Percentiles rank a stretch among this genome's conserved stretches.
Evolutionary conservation across 2,797 vertebrate genomes (phyloP).

Genomic region (Alosa sapidissima): DNA sequence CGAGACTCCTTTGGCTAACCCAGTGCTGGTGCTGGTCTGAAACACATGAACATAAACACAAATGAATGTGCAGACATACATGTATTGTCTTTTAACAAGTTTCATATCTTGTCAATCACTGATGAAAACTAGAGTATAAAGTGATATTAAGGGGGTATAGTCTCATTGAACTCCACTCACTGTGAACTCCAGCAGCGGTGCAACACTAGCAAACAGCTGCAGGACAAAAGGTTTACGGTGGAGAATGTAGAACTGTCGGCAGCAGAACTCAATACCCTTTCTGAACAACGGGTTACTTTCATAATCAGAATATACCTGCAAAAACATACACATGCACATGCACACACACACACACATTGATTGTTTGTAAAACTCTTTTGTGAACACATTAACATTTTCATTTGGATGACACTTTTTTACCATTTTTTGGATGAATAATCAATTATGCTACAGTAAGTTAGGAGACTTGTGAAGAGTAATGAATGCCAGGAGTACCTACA

Average conservation of each 20-base stretch:
- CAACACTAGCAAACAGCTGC: slow-evolving; percentile 96
- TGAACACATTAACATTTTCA: too few species aligned
- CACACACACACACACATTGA: not conserved
- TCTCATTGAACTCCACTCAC: slow-evolving; percentile 70
- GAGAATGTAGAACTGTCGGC: slow-evolving; percentile 94
- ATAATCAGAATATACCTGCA: slow-evolving; percentile 93
- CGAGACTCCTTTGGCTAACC: slow-evolving; percentile 90
- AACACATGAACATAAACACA: not conserved
- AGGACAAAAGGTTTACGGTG: slow-evolving; percentile 96
- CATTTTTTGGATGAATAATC: too few species aligned
- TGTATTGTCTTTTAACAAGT: not conserved
- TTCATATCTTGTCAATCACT: not conserved
- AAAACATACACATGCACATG: slow-evolving; percentile 1
- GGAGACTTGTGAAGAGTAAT: too few species aligned
- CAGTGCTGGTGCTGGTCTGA: slow-evolving; percentile 79
- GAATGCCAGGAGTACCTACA: too few species aligned
- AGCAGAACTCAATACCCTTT: slow-evolving; percentile 94
- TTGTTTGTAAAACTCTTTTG: too few species aligned
- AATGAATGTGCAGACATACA: not conserved
- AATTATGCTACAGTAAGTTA: too few species aligned
- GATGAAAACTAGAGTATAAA: not conserved
- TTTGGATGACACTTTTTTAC: too few species aligned
- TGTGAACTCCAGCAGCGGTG: slow-evolving; percentile 93
- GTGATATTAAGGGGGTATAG: not conserved
- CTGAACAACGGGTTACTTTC: slow-evolving; percentile 94